Evolutionary conservation across 1,140 invertebrate species (phyloP).

Genomic region (Megathymus violae): DNA sequence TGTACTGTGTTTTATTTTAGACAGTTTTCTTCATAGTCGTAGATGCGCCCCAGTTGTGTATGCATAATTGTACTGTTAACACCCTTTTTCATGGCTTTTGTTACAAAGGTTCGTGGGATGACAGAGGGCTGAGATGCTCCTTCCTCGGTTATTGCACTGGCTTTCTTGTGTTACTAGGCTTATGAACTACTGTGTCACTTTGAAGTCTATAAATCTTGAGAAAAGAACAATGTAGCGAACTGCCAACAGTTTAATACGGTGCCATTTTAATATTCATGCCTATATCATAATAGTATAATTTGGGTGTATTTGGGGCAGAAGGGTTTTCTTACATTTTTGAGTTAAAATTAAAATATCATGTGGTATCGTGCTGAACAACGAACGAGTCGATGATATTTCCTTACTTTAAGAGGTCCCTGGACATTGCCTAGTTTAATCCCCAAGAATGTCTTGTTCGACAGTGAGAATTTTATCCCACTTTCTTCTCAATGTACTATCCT

Average conservation of each 20-base stretch:
- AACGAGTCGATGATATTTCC: no score
- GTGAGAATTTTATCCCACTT: no score
- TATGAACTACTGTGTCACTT: neutral
- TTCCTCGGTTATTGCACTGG: slow-evolving; percentile 20
- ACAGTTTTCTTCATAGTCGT: neutral
- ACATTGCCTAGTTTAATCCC: no score
- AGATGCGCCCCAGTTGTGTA: neutral
- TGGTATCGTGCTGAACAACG: no score
- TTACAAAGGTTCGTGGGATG: slow-evolving; percentile 6
- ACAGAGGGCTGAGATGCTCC: slow-evolving; percentile 2
- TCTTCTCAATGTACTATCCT: no score
- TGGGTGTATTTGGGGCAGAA: no score
- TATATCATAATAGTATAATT: no score
- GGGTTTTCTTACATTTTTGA: no score
- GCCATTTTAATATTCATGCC: neutral
- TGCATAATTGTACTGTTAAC: slow-evolving; percentile 4
- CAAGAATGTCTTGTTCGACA: no score
- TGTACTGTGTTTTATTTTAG: no score
- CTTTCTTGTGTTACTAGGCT: slow-evolving; percentile 1
- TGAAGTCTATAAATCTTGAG: neutral
- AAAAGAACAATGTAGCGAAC: neutral
- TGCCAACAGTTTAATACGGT: neutral
- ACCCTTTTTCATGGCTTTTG: slow-evolving; percentile 6
- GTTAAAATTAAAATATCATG: no score
- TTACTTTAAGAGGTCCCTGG: no score